Conservation (phyloP, 2,888 invertebrate species). For the Crossocerus cetratus region DNA sequence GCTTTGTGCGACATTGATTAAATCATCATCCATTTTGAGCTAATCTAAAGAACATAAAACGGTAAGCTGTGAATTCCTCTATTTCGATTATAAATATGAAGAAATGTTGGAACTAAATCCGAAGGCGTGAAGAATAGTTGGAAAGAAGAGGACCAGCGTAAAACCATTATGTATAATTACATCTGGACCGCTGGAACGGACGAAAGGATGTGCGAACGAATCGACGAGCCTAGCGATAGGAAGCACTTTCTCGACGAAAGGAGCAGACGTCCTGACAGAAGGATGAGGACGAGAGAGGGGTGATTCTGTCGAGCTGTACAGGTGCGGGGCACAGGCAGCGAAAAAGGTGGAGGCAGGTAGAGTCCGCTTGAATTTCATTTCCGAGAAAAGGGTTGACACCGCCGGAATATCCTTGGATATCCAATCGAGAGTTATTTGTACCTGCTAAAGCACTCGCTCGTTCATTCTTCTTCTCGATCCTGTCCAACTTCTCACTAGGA, state of each 20-base stretch:
- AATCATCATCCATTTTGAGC: no score
- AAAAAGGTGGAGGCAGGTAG: constrained; percentile 19
- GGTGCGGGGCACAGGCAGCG: constrained; percentile 5
- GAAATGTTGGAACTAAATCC: no score
- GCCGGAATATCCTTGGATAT: constrained; percentile 48
- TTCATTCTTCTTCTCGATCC: constrained; percentile 13
- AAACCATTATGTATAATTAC: constrained; percentile 74
- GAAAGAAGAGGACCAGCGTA: constrained; percentile 51
- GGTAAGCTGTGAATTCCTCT: no score
- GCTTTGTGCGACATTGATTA: no score
- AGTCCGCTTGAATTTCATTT: constrained; percentile 71
- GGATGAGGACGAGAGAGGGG: not conserved
- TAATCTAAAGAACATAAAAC: no score
- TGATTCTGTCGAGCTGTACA: constrained; percentile 1
- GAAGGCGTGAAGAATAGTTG: not conserved
- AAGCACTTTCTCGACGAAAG: constrained; percentile 13
- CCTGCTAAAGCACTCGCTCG: constrained; percentile 37
- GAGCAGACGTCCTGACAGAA: not conserved
- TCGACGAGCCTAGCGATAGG: not conserved
- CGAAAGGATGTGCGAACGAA: constrained; percentile 21
- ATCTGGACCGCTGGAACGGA: constrained; percentile 65
- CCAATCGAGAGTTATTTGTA: constrained; percentile 70
- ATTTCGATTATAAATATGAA: no score
- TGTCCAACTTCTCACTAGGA: constrained; percentile 13
- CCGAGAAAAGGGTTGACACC: constrained; percentile 73